phyloP scores from a whole-genome alignment of 2,797 vertebrate species.

The Euphonia xanthogaster region DNA sequence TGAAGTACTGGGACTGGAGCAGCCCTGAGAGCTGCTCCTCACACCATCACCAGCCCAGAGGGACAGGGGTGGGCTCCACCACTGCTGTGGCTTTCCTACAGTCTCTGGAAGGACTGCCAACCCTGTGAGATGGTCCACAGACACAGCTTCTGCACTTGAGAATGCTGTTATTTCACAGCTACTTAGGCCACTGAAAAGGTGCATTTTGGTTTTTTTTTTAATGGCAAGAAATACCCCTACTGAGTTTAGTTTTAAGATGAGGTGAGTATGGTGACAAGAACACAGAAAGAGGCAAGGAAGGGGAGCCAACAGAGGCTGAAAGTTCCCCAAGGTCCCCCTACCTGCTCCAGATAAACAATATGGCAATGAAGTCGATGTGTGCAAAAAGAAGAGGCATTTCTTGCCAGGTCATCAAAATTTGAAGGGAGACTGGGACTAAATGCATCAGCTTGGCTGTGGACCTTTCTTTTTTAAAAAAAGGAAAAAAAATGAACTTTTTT shows the following conservation, averaged over 20 bases:
- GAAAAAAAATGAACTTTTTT: constrained; percentile 12
- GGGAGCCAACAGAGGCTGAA: not conserved
- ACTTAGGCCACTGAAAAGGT: not conserved
- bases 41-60: not conserved
- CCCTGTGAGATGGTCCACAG: constrained; percentile 64
- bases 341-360: not conserved
- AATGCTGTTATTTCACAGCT: not conserved
- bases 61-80: not conserved
- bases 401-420: not conserved
- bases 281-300: not conserved
- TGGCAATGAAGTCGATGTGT: not conserved
- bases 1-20: not conserved
- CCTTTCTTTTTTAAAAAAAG: constrained; percentile 29
- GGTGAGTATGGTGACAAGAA: not conserved
- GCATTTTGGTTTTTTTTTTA: not conserved
- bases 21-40: not conserved
- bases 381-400: constrained; percentile 6
- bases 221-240: constrained; percentile 13
- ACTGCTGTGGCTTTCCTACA: not conserved
- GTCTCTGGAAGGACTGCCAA: constrained; percentile 5
- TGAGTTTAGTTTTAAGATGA: not conserved
- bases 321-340: not conserved
- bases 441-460: constrained; percentile 56
- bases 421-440: not conserved
- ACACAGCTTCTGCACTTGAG: constrained; percentile 48